Conservation (phyloP, 2,797 vertebrate species). For the Chaetodon trifasciatus region DNA sequence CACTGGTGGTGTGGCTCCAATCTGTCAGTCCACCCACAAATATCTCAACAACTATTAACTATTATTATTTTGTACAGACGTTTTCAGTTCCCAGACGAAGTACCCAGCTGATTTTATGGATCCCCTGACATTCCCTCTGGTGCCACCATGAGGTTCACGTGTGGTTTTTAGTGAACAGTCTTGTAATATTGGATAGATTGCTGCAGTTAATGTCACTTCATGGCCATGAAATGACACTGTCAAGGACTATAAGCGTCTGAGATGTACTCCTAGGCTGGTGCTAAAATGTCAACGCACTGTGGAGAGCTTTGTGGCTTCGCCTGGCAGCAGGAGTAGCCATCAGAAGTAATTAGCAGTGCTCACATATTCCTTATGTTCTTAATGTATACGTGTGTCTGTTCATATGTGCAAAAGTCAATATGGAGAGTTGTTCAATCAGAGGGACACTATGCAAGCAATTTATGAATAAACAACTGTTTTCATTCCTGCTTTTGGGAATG, state of each 20-base stretch:
- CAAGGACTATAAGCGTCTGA: background rate
- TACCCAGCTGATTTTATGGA: background rate
- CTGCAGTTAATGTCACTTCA: slow-evolving; percentile 1
- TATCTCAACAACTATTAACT: too few species aligned
- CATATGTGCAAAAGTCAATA: background rate
- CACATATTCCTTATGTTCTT: background rate
- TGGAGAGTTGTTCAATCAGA: background rate
- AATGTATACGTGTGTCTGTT: background rate
- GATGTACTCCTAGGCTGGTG: slow-evolving; percentile 3
- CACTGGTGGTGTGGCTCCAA: background rate
- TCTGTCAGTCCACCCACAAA: background rate
- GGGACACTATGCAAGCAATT: background rate
- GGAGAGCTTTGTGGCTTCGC: background rate
- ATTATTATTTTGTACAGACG: too few species aligned
- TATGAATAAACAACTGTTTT: background rate
- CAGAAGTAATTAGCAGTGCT: background rate
- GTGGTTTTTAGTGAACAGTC: background rate
- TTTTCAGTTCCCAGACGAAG: background rate
- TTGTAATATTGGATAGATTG: background rate
- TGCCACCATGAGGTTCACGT: background rate
- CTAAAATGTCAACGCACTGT: background rate
- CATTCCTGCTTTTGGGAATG: background rate
- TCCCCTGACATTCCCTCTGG: background rate
- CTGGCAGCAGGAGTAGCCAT: background rate
- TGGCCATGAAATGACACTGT: slow-evolving; percentile 4